Evolutionary conservation across 2,797 vertebrate genomes (phyloP).

Genomic region (Epinephelus awoara): DNA sequence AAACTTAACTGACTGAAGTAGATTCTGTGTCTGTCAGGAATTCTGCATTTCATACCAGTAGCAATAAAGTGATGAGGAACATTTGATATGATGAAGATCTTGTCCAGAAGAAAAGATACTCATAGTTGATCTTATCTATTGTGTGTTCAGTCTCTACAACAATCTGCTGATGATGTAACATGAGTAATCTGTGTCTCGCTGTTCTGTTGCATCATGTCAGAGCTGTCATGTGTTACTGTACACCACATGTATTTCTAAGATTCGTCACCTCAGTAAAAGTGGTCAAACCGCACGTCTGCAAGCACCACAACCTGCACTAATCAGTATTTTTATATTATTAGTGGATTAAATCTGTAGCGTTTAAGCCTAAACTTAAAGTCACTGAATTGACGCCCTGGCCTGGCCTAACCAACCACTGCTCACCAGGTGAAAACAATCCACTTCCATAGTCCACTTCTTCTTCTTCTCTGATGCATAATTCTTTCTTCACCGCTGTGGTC

Average conservation of each 20-base stretch:
- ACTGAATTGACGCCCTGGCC: no score
- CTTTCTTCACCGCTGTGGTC: no score
- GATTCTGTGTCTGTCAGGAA: background rate
- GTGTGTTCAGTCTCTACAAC: background rate
- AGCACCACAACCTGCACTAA: background rate
- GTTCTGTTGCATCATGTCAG: background rate
- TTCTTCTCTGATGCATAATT: no score
- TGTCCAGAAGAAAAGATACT: no score
- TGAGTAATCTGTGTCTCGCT: background rate
- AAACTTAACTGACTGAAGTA: background rate
- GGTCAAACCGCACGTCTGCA: no score
- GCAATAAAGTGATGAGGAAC: background rate
- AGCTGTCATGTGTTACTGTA: background rate
- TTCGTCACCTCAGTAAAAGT: no score
- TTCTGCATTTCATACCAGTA: background rate
- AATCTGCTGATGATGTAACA: conserved; percentile 14
- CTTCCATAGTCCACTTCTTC: no score
- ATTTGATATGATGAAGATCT: background rate
- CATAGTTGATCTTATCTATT: background rate
- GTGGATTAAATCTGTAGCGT: background rate
- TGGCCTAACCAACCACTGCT: no score
- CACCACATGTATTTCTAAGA: background rate
- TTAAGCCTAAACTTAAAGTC: no score
- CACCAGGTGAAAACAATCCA: no score
- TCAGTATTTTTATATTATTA: background rate